phyloP scores from a whole-genome alignment of 2,888 invertebrate genomes.

The Cephus sareptanus region DNA sequence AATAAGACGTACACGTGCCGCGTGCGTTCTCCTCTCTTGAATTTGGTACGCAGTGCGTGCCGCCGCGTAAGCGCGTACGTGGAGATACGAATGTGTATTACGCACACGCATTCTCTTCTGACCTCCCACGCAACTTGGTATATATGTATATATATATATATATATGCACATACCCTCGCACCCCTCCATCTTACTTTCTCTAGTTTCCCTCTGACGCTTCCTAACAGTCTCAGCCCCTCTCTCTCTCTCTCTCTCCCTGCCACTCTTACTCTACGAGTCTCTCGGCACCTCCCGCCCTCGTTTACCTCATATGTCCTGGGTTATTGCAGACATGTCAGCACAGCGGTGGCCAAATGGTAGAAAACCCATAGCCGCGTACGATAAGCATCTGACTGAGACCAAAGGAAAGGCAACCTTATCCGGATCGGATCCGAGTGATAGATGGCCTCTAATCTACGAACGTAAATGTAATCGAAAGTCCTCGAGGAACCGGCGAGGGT shows the following conservation, averaged over 20 bases:
- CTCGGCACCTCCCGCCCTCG: conserved; percentile 25
- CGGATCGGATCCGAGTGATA: conserved; percentile 56
- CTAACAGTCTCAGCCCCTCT: conserved; percentile 1
- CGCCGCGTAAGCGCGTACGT: not conserved
- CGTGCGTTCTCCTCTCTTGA: not conserved
- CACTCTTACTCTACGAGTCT: not conserved
- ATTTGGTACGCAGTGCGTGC: not conserved
- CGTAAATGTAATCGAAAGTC: conserved; percentile 23
- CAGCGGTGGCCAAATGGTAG: conserved; percentile 25
- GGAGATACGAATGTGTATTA: not conserved
- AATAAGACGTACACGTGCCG: conserved; percentile 4
- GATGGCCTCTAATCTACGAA: conserved; percentile 52
- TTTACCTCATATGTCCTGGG: conserved; percentile 21
- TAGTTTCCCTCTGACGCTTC: conserved; percentile 6
- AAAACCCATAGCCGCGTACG: conserved; percentile 26
- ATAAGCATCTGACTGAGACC: conserved; percentile 46
- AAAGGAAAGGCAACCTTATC: conserved; percentile 45
- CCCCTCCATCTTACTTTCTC: conserved; percentile 4
- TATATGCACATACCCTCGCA: not conserved
- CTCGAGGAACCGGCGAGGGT: conserved; percentile 1
- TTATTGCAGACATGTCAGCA: conserved; percentile 30
- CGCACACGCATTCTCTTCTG: not conserved
- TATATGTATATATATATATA: not conserved
- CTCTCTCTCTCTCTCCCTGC: conserved; percentile 4
- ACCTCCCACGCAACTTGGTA: not conserved